These are phyloP conservation scores for Drosophila malerkotliana DNA, from an alignment of 1,140 invertebrate species.

Conservation along the genomic window DNA sequence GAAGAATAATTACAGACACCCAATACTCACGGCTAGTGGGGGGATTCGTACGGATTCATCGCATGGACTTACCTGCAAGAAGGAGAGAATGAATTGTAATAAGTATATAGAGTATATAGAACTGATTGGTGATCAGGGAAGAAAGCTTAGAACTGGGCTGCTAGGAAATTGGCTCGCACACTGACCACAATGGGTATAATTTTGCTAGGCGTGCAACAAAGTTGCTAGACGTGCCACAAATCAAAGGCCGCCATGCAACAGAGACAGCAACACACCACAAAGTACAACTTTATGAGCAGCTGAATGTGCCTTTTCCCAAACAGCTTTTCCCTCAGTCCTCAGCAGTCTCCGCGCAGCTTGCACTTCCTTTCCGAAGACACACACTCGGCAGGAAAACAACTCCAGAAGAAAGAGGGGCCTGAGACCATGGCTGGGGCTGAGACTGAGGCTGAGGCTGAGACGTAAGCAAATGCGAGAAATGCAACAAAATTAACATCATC, in stretches of 20 bases:
- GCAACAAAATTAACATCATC: constrained; percentile 83
- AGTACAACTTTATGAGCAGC: constrained; percentile 61
- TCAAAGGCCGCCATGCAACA: constrained; percentile 72
- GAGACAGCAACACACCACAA: constrained; percentile 44
- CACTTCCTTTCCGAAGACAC: constrained; percentile 48
- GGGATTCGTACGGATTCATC: constrained; percentile 60
- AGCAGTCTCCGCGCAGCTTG: constrained; percentile 36
- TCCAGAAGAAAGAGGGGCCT: constrained; percentile 12
- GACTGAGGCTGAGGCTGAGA: constrained; percentile 7
- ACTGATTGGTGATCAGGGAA: neutral
- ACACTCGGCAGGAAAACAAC: constrained; percentile 9
- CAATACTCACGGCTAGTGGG: constrained; percentile 66
- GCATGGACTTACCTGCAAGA: constrained; percentile 62
- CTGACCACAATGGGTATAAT: neutral
- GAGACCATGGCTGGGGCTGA: no score
- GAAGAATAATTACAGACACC: constrained; percentile 48
- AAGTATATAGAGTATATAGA: neutral
- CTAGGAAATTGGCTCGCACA: neutral
- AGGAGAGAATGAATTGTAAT: constrained; percentile 23
- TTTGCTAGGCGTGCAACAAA: constrained; percentile 70
- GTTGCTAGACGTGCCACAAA: constrained; percentile 52
- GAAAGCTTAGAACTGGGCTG: neutral
- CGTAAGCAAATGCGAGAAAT: constrained; percentile 80
- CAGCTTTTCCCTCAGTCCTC: constrained; percentile 2
- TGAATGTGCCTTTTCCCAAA: constrained; percentile 23